Conservation (phyloP, 1,140 invertebrate genomes). For the Sitobion miscanthi region DNA sequence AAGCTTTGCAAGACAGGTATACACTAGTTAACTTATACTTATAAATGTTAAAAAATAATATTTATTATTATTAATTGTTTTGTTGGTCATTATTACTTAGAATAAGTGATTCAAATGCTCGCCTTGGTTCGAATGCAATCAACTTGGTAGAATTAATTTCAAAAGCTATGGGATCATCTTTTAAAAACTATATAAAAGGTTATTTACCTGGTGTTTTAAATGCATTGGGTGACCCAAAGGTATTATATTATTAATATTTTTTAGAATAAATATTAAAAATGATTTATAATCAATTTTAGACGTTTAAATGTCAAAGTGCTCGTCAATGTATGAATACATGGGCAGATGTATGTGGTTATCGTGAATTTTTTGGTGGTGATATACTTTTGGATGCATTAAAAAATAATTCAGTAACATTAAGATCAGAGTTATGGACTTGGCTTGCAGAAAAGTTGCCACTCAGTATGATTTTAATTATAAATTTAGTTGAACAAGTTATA, state of each 20-base stretch:
- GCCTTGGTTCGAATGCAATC: slow-evolving; percentile 82
- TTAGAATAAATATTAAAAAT: background rate
- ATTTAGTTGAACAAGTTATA: background rate
- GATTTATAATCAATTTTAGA: background rate
- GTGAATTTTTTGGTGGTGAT: slow-evolving; percentile 87
- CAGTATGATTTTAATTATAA: slow-evolving; percentile 64
- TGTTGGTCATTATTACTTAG: slow-evolving; percentile 62
- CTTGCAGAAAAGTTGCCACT: slow-evolving; percentile 79
- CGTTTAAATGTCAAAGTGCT: slow-evolving; percentile 55
- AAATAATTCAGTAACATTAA: slow-evolving; percentile 80
- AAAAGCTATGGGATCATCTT: slow-evolving; percentile 79
- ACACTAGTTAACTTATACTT: background rate
- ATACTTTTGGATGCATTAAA: slow-evolving; percentile 87
- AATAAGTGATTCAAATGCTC: slow-evolving; percentile 88
- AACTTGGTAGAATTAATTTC: slow-evolving; percentile 81
- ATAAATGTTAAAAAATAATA: background rate
- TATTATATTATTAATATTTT: slow-evolving; percentile 60
- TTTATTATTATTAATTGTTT: background rate
- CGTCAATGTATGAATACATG: slow-evolving; percentile 79
- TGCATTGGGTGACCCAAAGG: slow-evolving; percentile 75
- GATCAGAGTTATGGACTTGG: slow-evolving; percentile 84
- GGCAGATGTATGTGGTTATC: slow-evolving; percentile 79
- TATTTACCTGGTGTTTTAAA: slow-evolving; percentile 86
- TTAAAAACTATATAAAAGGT: slow-evolving; percentile 78
- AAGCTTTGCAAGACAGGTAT: slow-evolving; percentile 70